Percentiles rank a stretch among this genome's conserved stretches.
Conservation (phyloP, 2,113 vertebrate genomes). For the Lates calcarifer region DNA sequence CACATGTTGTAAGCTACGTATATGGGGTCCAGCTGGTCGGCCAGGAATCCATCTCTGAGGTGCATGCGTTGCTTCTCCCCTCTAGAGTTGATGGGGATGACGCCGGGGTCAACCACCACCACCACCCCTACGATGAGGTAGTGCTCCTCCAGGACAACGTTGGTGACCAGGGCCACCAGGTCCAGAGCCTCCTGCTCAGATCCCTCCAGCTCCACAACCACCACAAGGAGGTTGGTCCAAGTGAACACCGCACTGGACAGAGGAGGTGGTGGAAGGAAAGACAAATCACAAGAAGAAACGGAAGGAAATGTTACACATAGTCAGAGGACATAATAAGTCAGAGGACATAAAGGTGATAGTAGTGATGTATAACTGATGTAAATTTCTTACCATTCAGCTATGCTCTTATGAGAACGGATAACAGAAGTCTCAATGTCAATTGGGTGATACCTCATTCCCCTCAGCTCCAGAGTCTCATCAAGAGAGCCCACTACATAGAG, state of each 20-base stretch:
- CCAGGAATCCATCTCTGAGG: constrained; percentile 95
- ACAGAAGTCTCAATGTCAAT: constrained; percentile 98
- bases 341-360: too few species aligned
- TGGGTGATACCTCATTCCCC: constrained; percentile 97
- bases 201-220: constrained; percentile 96
- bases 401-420: constrained; percentile 94
- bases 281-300: neutral
- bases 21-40: constrained; percentile 97
- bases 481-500: constrained; percentile 95
- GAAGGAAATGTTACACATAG: neutral
- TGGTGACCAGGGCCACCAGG: constrained; percentile 94
- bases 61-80: constrained; percentile 99
- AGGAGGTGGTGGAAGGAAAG: neutral
- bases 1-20: constrained; percentile 99
- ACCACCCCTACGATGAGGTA: constrained; percentile 96
- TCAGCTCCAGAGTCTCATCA: constrained; percentile 95
- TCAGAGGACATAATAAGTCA: too few species aligned
- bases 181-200: constrained; percentile 95
- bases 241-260: constrained; percentile 94
- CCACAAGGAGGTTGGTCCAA: constrained; percentile 97
- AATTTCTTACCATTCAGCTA: constrained; percentile 94
- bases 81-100: constrained; percentile 96
- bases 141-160: constrained; percentile 95
- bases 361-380: neutral
- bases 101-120: constrained; percentile 95